Evolutionary conservation across 2,888 invertebrate species (phyloP).

Genomic region (Caenorhabditis virilis): DNA sequence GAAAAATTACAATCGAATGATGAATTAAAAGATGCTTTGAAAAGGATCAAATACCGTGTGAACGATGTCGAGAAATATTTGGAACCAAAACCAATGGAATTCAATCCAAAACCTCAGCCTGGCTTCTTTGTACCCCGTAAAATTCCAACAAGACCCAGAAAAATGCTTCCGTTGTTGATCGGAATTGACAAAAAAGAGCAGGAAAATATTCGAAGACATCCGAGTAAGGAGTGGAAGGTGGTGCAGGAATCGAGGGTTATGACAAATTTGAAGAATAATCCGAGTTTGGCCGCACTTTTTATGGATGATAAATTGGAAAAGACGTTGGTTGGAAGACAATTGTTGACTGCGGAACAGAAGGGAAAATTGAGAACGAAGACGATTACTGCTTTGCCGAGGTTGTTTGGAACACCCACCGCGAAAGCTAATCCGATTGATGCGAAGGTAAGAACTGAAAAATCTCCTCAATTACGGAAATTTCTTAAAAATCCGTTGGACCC

Average conservation of each 20-base stretch:
- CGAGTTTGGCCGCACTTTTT: conserved; percentile 57
- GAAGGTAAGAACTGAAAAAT: conserved; percentile 35
- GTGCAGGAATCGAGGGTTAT: conserved; percentile 28
- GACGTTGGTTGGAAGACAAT: conserved; percentile 44
- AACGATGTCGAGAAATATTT: conserved; percentile 53
- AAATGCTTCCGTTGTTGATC: conserved; percentile 62
- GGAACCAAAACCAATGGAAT: conserved; percentile 41
- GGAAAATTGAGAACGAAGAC: conserved; percentile 33
- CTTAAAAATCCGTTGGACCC: too few relatives aligned
- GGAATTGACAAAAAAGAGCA: conserved; percentile 40
- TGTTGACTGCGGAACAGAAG: conserved; percentile 48
- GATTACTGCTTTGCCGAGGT: conserved; percentile 43
- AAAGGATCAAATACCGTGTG: conserved; percentile 34
- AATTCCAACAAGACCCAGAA: conserved; percentile 54
- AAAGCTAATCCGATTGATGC: conserved; percentile 40
- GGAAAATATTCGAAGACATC: conserved; percentile 28
- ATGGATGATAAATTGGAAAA: conserved; percentile 49
- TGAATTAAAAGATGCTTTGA: conserved; percentile 35
- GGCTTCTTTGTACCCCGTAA: conserved; percentile 54
- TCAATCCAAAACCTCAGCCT: conserved; percentile 55
- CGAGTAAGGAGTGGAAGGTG: conserved; percentile 20
- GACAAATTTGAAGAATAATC: conserved; percentile 55
- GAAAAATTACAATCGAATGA: conserved; percentile 33
- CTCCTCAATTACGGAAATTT: too few relatives aligned
- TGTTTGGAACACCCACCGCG: conserved; percentile 42